Base-by-base conservation (phyloP, 2,888 invertebrate species). In the Phalera bucephala region DNA sequence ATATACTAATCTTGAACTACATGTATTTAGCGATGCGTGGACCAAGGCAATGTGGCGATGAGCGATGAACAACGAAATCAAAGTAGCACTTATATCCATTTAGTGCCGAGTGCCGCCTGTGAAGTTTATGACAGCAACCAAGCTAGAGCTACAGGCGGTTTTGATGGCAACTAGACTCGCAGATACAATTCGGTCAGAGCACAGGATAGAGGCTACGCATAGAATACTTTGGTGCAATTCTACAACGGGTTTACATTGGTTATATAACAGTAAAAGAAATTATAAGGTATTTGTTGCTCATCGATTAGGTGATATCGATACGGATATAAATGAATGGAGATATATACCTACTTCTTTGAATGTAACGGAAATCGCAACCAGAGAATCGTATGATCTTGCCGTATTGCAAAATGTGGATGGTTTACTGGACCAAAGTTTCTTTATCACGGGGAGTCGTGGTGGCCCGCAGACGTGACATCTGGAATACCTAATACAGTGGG, bases 311-410 rank as follows among this genome's bases (percentile, higher is more conserved):
- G 57, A 61, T 14, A 50, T 60, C 4, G 61, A 60, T 20, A 47
- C 42, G 5, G 12, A 23, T 4, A 28, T 30, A 1, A 11, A 31
- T 0, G 49, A 66, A 4, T 71, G 67, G 68, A 28, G 40, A 15
- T 64, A 61, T 36, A 42, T 69, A 3, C 60, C 64, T 2, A 51
- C 59, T 0, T 26, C 39, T 1, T 9, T 47, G 22, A 58, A 63
- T 13, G 33, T 54, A 4, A 54, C 61, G 0, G 57, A 62, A 15
- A 10, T 46, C 0, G 48, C 36, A 8, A 45, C 45, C 5, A 22
- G 31, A 4, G 31, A 25, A 25, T 25, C 10, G 3, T 25, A 10
- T 25, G 25, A 25, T 10, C 3, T 3, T 3, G 2, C 25, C 1
- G 25, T 25, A 12, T 25, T 25, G 3, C 7, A 2, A 8, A 25